Percentiles rank a stretch among this genome's conserved stretches.
phyloP scores from a whole-genome alignment of 2,113 vertebrate genomes.

The Hyperopisus bebe region DNA sequence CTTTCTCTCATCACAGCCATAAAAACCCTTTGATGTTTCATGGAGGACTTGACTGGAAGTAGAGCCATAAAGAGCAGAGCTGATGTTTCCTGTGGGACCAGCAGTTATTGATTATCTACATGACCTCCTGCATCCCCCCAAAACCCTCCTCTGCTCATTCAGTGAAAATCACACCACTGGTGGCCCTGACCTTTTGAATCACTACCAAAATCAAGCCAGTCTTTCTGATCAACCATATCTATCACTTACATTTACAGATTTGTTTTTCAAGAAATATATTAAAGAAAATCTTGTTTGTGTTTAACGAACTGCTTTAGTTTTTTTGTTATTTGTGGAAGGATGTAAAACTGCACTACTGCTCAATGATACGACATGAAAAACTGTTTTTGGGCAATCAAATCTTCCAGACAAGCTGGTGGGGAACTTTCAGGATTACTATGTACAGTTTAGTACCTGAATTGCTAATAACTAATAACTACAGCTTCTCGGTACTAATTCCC shows the following conservation, averaged over 20 bases:
- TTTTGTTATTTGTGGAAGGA: not conserved
- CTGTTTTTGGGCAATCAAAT: not conserved
- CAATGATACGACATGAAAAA: not conserved
- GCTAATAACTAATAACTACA: not conserved
- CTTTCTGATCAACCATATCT: not conserved
- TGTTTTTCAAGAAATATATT: not conserved
- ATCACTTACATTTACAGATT: not conserved
- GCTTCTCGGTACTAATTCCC: not conserved
- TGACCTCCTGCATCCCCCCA: conserved; percentile 26
- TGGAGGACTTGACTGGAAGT: conserved; percentile 29
- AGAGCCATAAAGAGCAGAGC: conserved; percentile 38
- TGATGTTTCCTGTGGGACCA: conserved; percentile 43
- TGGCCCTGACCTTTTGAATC: not conserved
- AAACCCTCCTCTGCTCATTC: not conserved
- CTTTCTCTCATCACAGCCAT: conserved; percentile 32
- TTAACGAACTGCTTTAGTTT: not conserved
- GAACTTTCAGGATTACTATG: not conserved
- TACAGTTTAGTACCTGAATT: not conserved
- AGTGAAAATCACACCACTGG: not conserved
- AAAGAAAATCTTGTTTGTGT: not conserved
- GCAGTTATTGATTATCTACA: conserved; percentile 29
- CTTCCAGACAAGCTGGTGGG: not conserved
- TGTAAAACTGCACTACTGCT: not conserved
- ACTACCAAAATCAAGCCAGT: not conserved
- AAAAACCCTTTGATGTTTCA: conserved; percentile 47